These are phyloP conservation scores for Xestia c-nigrum DNA, from an alignment of 2,888 invertebrate species.

Conservation along the genomic window DNA sequence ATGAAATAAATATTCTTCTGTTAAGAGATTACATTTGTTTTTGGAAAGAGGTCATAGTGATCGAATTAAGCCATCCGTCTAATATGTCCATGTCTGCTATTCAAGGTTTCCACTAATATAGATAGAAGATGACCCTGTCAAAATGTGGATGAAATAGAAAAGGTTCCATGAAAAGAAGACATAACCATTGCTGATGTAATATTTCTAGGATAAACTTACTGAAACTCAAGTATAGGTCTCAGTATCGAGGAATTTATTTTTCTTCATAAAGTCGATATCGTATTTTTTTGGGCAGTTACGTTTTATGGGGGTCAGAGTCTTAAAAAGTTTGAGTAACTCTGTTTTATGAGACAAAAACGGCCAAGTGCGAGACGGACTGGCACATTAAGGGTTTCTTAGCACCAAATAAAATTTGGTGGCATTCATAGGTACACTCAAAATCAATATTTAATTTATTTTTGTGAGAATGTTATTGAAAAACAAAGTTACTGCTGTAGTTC, in stretches of 20 bases:
- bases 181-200: not conserved
- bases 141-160: not conserved
- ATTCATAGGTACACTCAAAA: no score
- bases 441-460: no score
- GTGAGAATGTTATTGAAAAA: no score
- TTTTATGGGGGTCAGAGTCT: not conserved
- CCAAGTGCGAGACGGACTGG: not conserved
- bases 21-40: not conserved
- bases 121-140: not conserved
- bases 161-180: not conserved
- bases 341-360: not conserved
- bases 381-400: not conserved
- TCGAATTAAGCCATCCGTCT: not conserved
- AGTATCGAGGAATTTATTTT: not conserved
- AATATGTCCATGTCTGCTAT: not conserved
- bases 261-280: not conserved
- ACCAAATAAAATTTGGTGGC: not conserved
- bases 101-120: not conserved
- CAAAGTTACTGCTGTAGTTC: no score
- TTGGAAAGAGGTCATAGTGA: no score
- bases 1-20: not conserved
- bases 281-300: not conserved
- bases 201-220: not conserved
- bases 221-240: not conserved
- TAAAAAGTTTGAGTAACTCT: conserved; percentile 22